Percentiles rank a stretch among this genome's conserved stretches.
Evolutionary conservation across 2,797 vertebrate genomes (phyloP).

Genomic region (Sebastes paucispinis): DNA sequence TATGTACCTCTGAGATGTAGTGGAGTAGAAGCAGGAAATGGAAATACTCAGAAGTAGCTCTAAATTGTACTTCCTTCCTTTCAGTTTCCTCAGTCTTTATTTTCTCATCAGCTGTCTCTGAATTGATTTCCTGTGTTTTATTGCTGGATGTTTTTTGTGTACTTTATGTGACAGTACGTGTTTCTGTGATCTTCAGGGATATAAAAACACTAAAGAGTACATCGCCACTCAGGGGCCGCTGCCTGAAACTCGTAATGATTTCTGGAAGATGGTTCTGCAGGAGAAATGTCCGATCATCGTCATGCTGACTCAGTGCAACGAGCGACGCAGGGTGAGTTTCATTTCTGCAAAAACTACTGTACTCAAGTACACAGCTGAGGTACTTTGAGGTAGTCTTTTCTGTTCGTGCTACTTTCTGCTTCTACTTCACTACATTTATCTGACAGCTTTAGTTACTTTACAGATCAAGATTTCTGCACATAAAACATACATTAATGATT

Average conservation of each 20-base stretch:
- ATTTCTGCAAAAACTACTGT: neutral
- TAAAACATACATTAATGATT: neutral
- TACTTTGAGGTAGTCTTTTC: neutral
- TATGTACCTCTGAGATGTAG: too few species aligned
- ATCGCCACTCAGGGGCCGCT: conserved; percentile 96
- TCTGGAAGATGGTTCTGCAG: conserved; percentile 98
- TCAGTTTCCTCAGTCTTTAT: neutral
- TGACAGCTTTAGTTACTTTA: neutral
- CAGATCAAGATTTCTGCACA: neutral
- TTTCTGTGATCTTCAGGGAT: conserved; percentile 82
- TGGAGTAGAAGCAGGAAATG: neutral
- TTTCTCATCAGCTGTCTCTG: too few species aligned
- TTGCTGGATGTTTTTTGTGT: neutral
- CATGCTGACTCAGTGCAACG: conserved; percentile 97
- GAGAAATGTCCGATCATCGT: conserved; percentile 92
- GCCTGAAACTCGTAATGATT: conserved; percentile 95
- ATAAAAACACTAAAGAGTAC: conserved; percentile 90
- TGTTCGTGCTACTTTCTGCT: neutral
- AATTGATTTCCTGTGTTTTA: too few species aligned
- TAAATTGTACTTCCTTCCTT: neutral
- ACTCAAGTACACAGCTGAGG: neutral
- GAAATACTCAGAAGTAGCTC: neutral
- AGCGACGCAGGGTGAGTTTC: conserved; percentile 90
- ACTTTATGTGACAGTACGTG: neutral
- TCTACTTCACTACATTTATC: neutral